phyloP scores from a whole-genome alignment of 1,140 invertebrate species.

The Leptopilina clavipes region DNA sequence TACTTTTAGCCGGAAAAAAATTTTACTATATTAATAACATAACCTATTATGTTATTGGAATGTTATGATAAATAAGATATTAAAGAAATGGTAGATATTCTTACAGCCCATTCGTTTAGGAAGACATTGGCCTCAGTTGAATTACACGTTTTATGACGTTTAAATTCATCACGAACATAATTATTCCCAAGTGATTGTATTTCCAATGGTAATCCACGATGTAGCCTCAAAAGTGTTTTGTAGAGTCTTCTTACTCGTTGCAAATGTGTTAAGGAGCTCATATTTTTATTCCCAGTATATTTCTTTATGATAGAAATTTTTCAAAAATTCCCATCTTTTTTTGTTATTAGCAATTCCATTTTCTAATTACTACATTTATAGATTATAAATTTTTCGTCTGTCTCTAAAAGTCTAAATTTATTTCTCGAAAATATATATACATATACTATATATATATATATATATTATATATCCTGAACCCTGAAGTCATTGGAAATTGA shows the following conservation, averaged over 20 bases:
- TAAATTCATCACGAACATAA: conserved; percentile 93
- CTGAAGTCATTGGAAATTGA: too few relatives aligned
- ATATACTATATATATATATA: too few relatives aligned
- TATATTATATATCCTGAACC: too few relatives aligned
- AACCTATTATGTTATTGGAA: conserved; percentile 28
- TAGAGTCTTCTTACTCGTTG: conserved; percentile 86
- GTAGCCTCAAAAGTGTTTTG: conserved; percentile 90
- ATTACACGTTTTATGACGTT: conserved; percentile 87
- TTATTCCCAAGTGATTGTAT: conserved; percentile 85
- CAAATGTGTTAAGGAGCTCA: conserved; percentile 73
- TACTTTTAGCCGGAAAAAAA: too few relatives aligned
- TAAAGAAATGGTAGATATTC: conserved; percentile 54
- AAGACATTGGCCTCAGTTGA: conserved; percentile 83
- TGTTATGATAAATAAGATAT: neutral
- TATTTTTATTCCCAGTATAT: conserved; percentile 35
- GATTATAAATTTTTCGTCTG: neutral
- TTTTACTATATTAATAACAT: neutral
- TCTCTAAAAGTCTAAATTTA: neutral
- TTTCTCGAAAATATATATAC: too few relatives aligned
- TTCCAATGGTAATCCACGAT: conserved; percentile 86
- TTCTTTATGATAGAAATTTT: neutral
- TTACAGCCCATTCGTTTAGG: conserved; percentile 92
- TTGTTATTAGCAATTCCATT: neutral
- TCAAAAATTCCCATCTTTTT: neutral
- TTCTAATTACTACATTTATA: too few relatives aligned